phyloP scores from a whole-genome alignment of 2,113 vertebrate genomes.

The Clarias magur region DNA sequence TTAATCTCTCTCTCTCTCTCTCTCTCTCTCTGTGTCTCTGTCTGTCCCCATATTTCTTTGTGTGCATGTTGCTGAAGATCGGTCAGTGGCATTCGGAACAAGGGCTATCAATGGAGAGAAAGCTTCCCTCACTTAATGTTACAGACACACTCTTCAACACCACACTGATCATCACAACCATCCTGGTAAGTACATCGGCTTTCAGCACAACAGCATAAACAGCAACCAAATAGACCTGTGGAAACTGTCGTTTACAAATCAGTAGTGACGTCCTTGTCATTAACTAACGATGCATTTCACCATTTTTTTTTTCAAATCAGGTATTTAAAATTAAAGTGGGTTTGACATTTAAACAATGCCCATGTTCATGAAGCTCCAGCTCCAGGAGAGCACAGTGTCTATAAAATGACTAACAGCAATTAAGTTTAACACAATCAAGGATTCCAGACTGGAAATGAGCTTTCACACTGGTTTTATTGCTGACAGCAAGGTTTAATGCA shows the following conservation, averaged over 20 bases:
- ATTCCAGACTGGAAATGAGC: neutral
- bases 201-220: neutral
- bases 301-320: neutral
- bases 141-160: constrained; percentile 96
- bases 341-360: neutral
- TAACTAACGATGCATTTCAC: neutral
- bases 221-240: neutral
- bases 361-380: neutral
- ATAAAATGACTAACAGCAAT: neutral
- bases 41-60: constrained; percentile 7
- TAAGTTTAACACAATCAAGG: neutral
- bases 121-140: constrained; percentile 85
- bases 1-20: constrained; percentile 24
- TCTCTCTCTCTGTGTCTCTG: neutral
- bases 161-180: constrained; percentile 93
- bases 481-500: neutral
- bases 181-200: constrained; percentile 83
- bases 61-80: constrained; percentile 74
- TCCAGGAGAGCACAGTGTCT: neutral
- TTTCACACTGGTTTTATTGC: neutral
- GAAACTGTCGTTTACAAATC: neutral
- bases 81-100: constrained; percentile 95
- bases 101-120: constrained; percentile 93
- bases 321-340: neutral
- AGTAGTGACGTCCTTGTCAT: neutral